Evolutionary conservation across 2,888 invertebrate species (phyloP), one percentile per base, ranked within the genome.

Genomic region (Folsomia candida): DNA sequence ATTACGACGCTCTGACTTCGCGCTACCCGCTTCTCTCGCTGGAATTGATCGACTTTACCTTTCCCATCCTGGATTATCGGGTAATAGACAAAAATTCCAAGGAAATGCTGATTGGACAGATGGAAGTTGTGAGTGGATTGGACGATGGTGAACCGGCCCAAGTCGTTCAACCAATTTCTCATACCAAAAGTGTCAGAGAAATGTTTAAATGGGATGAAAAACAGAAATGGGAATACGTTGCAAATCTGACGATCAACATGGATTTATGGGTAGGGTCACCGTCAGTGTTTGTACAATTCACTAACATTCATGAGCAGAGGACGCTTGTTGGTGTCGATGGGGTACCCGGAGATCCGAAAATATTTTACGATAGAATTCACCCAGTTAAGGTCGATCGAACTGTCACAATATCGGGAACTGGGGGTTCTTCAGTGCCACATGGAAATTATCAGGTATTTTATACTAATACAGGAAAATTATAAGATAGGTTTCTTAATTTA

Each of bases 251-350:
- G 4, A 20, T 68, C 18, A 4, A 26, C 2, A 28, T 68, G 37
- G 37, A 27, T 3, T 6, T 60, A 1, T 68, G 68, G 68, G 37
- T 58, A 14, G 68, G 68, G 9, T 67, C 67, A 25, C 54, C 67
- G 26, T 37, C 51, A 26, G 29, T 67, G n/a, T n/a, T n/a, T n/a
- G n/a, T n/a, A n/a, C n/a, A n/a, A n/a, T n/a, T n/a, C n/a, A n/a
- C n/a, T n/a, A n/a, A n/a, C n/a, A n/a, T n/a, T n/a, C n/a, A n/a
- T n/a, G n/a, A n/a, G n/a, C n/a, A n/a, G n/a, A n/a, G n/a, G n/a
- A n/a, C n/a, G n/a, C n/a, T n/a, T n/a, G n/a, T n/a, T n/a, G n/a
- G n/a, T n/a, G n/a, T n/a, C n/a, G n/a, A n/a, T n/a, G n/a, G n/a
- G n/a, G n/a, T n/a, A n/a, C n/a, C n/a, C n/a, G n/a, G n/a, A 47